Percentiles rank a stretch among this genome's conserved stretches.
These are phyloP conservation scores for Cochlearius cochlearius DNA, from an alignment of 2,113 vertebrate genomes.

Conservation along the genomic window DNA sequence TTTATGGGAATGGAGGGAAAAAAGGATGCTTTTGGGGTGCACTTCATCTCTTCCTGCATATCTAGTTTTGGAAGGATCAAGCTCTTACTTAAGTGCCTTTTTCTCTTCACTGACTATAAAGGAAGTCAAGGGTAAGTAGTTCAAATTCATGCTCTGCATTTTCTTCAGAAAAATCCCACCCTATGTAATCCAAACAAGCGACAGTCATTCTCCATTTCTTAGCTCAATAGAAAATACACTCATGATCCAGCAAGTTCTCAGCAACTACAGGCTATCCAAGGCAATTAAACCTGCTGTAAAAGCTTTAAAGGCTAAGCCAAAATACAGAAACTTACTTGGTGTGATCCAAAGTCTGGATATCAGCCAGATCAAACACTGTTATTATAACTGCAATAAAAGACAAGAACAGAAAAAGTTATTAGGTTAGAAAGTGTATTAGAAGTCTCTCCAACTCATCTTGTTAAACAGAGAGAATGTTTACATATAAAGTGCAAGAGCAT, in stretches of 20 bases:
- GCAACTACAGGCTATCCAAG: neutral
- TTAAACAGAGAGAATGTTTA: neutral
- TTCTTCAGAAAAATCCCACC: neutral
- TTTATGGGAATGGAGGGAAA: neutral
- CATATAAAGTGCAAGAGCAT: neutral
- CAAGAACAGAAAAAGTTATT: neutral
- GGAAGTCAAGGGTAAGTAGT: neutral
- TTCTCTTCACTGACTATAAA: neutral
- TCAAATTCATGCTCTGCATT: neutral
- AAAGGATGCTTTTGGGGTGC: neutral
- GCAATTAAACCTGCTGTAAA: neutral
- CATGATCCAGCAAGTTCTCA: neutral
- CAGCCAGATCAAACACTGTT: slow-evolving; percentile 77
- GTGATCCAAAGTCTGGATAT: slow-evolving; percentile 82
- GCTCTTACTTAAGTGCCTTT: neutral
- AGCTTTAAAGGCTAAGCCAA: neutral
- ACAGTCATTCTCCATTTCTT: neutral
- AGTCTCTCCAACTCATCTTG: neutral
- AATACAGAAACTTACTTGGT: slow-evolving; percentile 77
- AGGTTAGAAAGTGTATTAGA: neutral
- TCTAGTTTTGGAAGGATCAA: neutral
- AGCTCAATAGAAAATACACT: neutral
- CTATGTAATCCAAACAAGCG: neutral
- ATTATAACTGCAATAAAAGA: slow-evolving; percentile 74
- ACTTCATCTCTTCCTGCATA: neutral